These are phyloP conservation scores for Oreochromis tanganicae DNA, from an alignment of 2,113 vertebrate species.

Conservation along the genomic window DNA sequence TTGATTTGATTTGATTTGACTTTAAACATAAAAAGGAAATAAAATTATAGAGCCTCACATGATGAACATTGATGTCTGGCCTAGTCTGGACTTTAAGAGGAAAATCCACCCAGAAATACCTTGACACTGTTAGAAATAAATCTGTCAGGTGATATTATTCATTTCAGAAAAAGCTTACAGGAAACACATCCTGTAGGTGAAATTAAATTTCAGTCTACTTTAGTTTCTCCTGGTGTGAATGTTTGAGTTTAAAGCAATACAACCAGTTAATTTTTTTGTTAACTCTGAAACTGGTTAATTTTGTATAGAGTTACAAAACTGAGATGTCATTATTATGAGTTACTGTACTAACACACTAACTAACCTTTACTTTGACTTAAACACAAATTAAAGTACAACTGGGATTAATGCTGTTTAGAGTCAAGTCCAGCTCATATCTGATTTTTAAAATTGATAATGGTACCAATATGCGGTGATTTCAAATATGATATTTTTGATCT, in stretches of 20 bases:
- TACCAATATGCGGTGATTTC: no score
- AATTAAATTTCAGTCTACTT: neutral
- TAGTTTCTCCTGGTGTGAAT: neutral
- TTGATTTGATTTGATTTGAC: neutral
- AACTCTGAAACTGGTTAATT: no score
- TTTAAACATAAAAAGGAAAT: neutral
- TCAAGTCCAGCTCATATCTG: no score
- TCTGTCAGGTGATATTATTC: no score
- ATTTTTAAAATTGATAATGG: no score
- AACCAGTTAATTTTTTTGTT: neutral
- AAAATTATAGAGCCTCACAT: neutral
- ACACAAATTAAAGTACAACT: no score
- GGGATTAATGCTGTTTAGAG: no score
- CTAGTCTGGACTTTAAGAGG: neutral
- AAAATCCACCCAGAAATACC: conserved; percentile 11
- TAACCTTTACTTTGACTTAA: no score
- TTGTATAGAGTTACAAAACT: neutral
- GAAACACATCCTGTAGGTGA: no score
- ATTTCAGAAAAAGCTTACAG: no score
- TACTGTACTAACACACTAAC: neutral
- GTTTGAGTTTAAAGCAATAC: neutral
- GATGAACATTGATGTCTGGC: neutral
- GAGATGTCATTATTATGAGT: neutral
- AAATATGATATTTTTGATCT: neutral
- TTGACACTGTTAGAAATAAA: neutral